Evolutionary conservation across 2,113 vertebrate genomes (phyloP).

Genomic region (cat (Felis catus)): DNA sequence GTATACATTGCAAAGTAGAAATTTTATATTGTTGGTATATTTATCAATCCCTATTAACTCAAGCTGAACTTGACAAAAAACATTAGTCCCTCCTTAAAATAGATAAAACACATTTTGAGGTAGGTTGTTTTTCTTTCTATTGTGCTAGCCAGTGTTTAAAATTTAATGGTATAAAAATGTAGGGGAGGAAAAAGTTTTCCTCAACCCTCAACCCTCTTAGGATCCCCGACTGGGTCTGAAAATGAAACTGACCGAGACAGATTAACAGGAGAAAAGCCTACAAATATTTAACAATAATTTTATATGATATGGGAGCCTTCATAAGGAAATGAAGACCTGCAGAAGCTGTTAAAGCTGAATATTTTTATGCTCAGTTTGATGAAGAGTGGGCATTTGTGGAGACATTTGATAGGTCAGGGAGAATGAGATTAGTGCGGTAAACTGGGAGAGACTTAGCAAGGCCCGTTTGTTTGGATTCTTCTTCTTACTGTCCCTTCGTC

Average conservation of each 20-base stretch:
- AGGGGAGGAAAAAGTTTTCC: background rate
- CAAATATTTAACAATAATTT: background rate
- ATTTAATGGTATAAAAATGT: background rate
- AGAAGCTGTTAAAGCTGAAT: background rate
- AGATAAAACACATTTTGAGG: conserved; percentile 38
- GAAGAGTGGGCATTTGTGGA: background rate
- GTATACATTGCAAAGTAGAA: conserved; percentile 11
- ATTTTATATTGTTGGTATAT: conserved; percentile 13
- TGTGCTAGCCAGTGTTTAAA: conserved; percentile 36
- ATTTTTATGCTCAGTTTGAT: background rate
- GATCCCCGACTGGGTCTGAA: background rate
- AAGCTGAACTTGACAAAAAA: conserved; percentile 52
- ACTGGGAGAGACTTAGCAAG: background rate
- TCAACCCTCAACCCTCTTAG: background rate
- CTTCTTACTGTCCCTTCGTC: background rate
- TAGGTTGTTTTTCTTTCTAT: conserved; percentile 39
- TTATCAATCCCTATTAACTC: conserved; percentile 31
- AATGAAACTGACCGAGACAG: background rate
- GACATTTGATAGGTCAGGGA: background rate
- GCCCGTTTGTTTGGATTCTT: background rate
- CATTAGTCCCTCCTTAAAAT: conserved; percentile 52
- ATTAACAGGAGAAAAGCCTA: background rate
- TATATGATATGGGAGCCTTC: background rate
- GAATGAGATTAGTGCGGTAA: background rate
- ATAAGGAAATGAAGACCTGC: background rate